Base-by-base conservation (phyloP, 1,140 invertebrate genomes). In the Leptestheria dahalacensis region DNA sequence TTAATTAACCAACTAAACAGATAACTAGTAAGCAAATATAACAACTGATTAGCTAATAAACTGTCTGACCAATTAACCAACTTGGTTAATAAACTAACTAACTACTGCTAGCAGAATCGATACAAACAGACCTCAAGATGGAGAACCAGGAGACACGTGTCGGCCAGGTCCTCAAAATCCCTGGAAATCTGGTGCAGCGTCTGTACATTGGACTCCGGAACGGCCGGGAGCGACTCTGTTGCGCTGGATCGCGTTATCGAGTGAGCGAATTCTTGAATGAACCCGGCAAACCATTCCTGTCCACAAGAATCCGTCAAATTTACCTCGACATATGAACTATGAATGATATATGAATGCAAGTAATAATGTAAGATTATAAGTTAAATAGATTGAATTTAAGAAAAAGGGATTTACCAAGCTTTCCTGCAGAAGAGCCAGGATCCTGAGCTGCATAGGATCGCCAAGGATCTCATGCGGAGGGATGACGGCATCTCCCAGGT, bases 71-170 rank as follows among this genome's bases (percentile, higher is more conserved):
- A n/a, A n/a, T n/a, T n/a, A n/a, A n/a, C n/a, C n/a, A n/a, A n/a
- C n/a, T n/a, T n/a, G n/a, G n/a, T n/a, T n/a, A n/a, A n/a, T n/a
- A n/a, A n/a, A n/a, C n/a, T n/a, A n/a, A n/a, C n/a, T n/a, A n/a
- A n/a, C n/a, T n/a, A n/a, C n/a, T n/a, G n/a, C n/a, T 93, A 92
- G 71, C 91, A 89, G 72, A 96, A 96, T 71, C 91, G 95, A 68
- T 94, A 91, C 28, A 96, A 90, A 61, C 92, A 79, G 49, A 91
- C 75, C 77, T 97, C 93, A 64, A 97, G 75, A 77, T 97, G 92
- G 24, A 97, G 70, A 26, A 96, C 81, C 18, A 97, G 70, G 41
- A 97, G 77, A 69, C 91, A 94, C 33, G 86, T 92, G 67, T 96
- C 87, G 0, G 89, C 83, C 48, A 96, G 76, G 64, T 92, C 86